Conservation (phyloP, 2,113 vertebrate genomes). For the Tor tambroides region DNA sequence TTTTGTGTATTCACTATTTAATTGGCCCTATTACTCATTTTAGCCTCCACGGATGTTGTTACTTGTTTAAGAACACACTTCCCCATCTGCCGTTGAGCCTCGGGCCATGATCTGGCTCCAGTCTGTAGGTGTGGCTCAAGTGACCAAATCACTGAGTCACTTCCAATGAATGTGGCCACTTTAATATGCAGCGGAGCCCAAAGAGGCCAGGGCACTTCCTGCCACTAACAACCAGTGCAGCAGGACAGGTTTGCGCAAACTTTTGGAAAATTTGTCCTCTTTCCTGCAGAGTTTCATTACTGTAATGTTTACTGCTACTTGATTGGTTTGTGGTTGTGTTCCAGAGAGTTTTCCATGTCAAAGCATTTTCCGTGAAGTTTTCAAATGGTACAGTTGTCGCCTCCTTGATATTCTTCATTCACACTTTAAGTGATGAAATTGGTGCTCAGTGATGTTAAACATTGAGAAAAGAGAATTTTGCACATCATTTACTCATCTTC, state of each 20-base stretch:
- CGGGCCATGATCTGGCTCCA: slow-evolving; percentile 24
- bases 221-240: slow-evolving; percentile 59
- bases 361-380: not conserved
- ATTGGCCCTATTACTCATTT: not conserved
- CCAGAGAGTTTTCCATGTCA: not conserved
- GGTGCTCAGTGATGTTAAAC: slow-evolving; percentile 29
- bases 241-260: slow-evolving; percentile 35
- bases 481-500: not conserved
- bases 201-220: slow-evolving; percentile 54
- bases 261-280: not conserved
- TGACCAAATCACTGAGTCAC: slow-evolving; percentile 64
- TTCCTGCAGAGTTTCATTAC: not conserved
- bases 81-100: not conserved
- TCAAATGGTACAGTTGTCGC: not conserved
- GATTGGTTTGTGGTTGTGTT: not conserved
- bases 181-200: slow-evolving; percentile 40
- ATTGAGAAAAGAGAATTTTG: not conserved
- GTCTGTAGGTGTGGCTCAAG: slow-evolving; percentile 63
- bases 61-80: not conserved
- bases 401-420: slow-evolving; percentile 3
- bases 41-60: not conserved
- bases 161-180: slow-evolving; percentile 57
- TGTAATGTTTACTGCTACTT: not conserved
- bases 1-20: not conserved
- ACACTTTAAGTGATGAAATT: slow-evolving; percentile 55